phyloP scores from a whole-genome alignment of 1,140 invertebrate genomes.

The Metaphire vulgaris region DNA sequence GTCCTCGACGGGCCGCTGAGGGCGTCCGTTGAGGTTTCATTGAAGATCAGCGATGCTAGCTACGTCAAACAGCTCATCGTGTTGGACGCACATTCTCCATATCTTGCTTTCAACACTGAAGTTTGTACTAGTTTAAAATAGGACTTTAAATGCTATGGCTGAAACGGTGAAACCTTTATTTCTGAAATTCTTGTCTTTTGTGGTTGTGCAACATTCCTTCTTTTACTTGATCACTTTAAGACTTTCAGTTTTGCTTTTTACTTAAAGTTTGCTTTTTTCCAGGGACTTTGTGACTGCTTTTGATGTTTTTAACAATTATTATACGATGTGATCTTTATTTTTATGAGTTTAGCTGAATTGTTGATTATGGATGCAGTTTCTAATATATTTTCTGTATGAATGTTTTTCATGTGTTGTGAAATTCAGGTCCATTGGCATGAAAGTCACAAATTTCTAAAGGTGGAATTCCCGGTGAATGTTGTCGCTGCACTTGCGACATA shows the following conservation, averaged over 20 bases:
- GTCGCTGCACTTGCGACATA: conserved; percentile 50
- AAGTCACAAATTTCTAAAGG: conserved; percentile 56
- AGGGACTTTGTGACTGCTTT: neutral
- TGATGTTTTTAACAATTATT: too few species aligned
- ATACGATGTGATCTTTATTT: too few species aligned
- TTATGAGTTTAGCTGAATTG: too few species aligned
- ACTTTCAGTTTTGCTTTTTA: neutral
- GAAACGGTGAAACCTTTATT: too few species aligned
- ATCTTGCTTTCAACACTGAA: conserved; percentile 52
- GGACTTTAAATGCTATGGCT: too few species aligned
- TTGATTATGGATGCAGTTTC: conserved; percentile 1
- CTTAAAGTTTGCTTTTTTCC: neutral
- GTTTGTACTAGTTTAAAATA: conserved; percentile 34
- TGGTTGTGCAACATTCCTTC: too few species aligned
- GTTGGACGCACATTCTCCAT: conserved; percentile 53
- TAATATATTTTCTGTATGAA: neutral
- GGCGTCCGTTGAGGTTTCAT: conserved; percentile 42
- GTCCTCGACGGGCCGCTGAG: conserved; percentile 45
- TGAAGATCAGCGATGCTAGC: conserved; percentile 50
- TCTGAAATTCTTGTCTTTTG: too few species aligned
- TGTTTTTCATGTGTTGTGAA: too few species aligned
- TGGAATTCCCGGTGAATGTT: conserved; percentile 55
- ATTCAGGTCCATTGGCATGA: conserved; percentile 55
- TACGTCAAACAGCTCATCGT: conserved; percentile 49
- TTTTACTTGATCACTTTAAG: too few species aligned